A percentile compares a stretch with the other conserved stretches of the same genome.
phyloP scores from a whole-genome alignment of 35 echinoderm and acorn worm genomes.

The Chiridota heheva region DNA sequence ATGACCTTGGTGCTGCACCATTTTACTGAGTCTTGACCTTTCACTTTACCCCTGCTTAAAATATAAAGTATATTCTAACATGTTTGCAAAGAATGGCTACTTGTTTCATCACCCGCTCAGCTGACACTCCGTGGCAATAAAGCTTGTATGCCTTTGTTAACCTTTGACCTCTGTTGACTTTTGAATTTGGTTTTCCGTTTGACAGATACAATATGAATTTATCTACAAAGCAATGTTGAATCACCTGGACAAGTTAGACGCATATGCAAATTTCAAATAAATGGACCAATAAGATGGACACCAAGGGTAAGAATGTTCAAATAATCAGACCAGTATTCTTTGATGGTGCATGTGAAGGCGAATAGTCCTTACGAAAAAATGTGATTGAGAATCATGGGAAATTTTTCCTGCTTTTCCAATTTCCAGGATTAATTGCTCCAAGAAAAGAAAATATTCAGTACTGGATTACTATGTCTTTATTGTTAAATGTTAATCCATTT shows the following conservation, averaged over 20 bases:
- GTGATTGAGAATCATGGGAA: too few species aligned
- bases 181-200: neutral
- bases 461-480: too few species aligned
- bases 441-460: too few species aligned
- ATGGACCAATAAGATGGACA: too few species aligned
- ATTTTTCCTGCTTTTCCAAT: too few species aligned
- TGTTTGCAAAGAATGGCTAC: neutral
- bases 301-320: too few species aligned
- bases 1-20: too few species aligned
- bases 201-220: constrained; percentile 65
- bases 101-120: neutral
- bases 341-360: too few species aligned
- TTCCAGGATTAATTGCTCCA: too few species aligned
- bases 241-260: constrained; percentile 30
- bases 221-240: constrained; percentile 39
- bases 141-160: neutral
- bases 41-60: neutral
- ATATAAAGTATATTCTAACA: neutral
- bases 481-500: too few species aligned
- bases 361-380: too few species aligned
- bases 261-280: constrained; percentile 45
- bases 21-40: neutral
- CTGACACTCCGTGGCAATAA: neutral
- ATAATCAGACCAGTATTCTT: too few species aligned
- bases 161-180: neutral